Evolutionary conservation across 2,888 invertebrate species (phyloP), one percentile per base, ranked within the genome.

Genomic region (Dryococelus australis): DNA sequence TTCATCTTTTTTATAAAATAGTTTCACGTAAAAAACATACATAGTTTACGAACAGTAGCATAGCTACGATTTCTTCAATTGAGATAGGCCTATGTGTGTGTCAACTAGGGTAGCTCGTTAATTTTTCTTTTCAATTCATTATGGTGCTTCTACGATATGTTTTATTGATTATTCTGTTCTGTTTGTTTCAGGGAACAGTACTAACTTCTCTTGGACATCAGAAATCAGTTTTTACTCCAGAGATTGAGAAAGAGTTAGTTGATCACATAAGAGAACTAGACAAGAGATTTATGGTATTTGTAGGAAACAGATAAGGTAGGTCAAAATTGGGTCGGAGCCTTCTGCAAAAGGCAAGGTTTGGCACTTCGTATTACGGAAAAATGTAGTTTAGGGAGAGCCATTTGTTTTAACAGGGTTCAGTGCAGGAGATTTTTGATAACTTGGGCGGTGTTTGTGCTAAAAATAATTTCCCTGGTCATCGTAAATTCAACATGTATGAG

Each of bases 341-440:
- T 85, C 85, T 47, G 43, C 47, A 27, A 85, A 85, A 85, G 51
- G 51, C 85, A 85, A 43, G 35, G 12, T 85, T 26, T 85, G 43
- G n/a, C 85, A 43, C 43, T 85, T n/a, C 43, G 85, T 47, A 16
- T 10, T 85, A 28, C 85, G 26, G 47, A 27, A 13, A 85, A 85
- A 85, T 47, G 47, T 27, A 85, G 85, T 51, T 85, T 85, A 85
- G 85, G 47, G 51, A 85, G 85, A 85, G 85, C 43, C 51, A 85
- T 85, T 43, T 28, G 35, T 43, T 85, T 43, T 85, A 85, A 85
- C 51, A 85, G 51, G 51, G 26, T 35, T 13, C 85, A 85, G 51
- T 26, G 43, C 16, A 51, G 26, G 43, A 85, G 85, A 85, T 85
- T 85, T 85, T 85, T 35, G 27, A 43, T 85, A 85, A 85, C 26